Evolutionary conservation across 2,113 vertebrate species (phyloP).

Genomic region (Gadus chalcogrammus): DNA sequence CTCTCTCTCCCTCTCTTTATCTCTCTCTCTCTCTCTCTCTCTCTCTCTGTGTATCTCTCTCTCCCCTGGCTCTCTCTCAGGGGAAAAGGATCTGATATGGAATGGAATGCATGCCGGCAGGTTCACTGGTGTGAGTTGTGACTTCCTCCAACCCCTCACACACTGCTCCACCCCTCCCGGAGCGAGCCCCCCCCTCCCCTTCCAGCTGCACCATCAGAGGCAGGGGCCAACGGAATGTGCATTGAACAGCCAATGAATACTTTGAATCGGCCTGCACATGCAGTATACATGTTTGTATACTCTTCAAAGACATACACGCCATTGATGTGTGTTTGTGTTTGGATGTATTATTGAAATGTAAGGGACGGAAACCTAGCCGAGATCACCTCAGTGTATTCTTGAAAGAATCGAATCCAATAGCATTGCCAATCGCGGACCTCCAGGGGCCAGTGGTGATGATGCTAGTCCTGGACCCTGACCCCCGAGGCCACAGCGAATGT

Average conservation of each 20-base stretch:
- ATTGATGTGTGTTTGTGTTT: too few species aligned
- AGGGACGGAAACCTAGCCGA: too few species aligned
- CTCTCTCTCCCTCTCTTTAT: too few species aligned
- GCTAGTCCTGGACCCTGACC: too few species aligned
- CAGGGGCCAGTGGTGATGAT: too few species aligned
- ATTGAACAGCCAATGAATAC: constrained; percentile 14
- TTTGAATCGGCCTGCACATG: background rate
- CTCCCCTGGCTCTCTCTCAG: constrained; percentile 11
- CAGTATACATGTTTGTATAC: too few species aligned
- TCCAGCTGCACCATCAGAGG: background rate
- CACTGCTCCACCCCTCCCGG: background rate
- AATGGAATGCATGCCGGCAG: constrained; percentile 20
- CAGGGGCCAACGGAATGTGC: constrained; percentile 8
- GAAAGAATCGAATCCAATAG: too few species aligned
- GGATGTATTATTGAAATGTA: too few species aligned
- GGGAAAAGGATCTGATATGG: constrained; percentile 37
- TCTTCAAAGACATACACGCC: too few species aligned
- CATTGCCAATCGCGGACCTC: too few species aligned
- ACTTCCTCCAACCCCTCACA: background rate
- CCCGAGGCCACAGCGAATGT: too few species aligned
- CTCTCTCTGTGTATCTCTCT: background rate
- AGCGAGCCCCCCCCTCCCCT: background rate
- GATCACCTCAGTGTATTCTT: too few species aligned
- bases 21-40: background rate
- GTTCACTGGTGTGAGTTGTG: constrained; percentile 20